These are phyloP conservation scores for Gari tellinella DNA, from an alignment of 2,888 invertebrate species.

Conservation along the genomic window DNA sequence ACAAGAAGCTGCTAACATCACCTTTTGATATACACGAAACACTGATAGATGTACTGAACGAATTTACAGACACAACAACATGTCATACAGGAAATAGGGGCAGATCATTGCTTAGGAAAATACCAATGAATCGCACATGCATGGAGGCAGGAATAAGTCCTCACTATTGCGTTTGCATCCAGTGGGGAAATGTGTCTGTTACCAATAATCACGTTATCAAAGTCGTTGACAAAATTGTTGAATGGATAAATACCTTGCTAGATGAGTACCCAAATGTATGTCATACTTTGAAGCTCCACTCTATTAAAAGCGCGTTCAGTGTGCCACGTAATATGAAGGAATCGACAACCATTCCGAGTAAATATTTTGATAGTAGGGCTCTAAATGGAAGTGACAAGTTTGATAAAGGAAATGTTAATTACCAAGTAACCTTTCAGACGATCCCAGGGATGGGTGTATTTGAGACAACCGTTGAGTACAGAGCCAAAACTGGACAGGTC, in stretches of 20 bases:
- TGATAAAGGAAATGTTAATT: slow-evolving; percentile 87
- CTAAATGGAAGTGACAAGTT: slow-evolving; percentile 90
- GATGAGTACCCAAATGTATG: slow-evolving; percentile 83
- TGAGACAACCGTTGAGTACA: slow-evolving; percentile 91
- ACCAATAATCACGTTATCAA: slow-evolving; percentile 86
- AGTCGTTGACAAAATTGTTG: slow-evolving; percentile 86
- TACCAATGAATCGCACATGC: slow-evolving; percentile 91
- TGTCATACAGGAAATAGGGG: slow-evolving; percentile 68
- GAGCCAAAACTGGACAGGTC: slow-evolving; percentile 86
- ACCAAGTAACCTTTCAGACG: slow-evolving; percentile 92
- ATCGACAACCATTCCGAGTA: slow-evolving; percentile 89
- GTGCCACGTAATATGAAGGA: slow-evolving; percentile 89
- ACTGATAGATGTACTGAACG: slow-evolving; percentile 87
- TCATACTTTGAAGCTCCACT: slow-evolving; percentile 85
- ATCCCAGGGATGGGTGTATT: slow-evolving; percentile 91
- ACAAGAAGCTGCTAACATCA: slow-evolving; percentile 90
- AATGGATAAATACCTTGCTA: slow-evolving; percentile 88
- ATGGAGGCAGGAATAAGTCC: slow-evolving; percentile 95
- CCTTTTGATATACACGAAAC: slow-evolving; percentile 96
- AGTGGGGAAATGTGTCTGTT: slow-evolving; percentile 89
- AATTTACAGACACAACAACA: neutral
- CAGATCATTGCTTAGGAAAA: slow-evolving; percentile 79
- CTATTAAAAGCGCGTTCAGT: slow-evolving; percentile 90
- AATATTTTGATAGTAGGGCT: slow-evolving; percentile 92
- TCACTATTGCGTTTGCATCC: slow-evolving; percentile 97